Evolutionary conservation across 2,113 vertebrate species (phyloP).

Genomic region (Alectura lathami): DNA sequence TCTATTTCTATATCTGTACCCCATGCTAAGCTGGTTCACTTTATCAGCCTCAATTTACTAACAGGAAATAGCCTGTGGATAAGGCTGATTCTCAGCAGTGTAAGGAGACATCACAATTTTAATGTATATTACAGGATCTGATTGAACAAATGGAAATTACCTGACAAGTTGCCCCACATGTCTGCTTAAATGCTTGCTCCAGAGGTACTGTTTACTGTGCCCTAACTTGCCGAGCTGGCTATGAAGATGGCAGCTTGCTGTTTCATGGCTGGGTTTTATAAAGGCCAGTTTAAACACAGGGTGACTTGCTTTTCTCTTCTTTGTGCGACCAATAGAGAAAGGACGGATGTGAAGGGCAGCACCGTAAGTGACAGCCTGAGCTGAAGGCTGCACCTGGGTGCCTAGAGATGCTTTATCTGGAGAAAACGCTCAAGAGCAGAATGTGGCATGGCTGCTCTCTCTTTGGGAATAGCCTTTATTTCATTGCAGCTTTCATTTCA

Average conservation of each 20-base stretch:
- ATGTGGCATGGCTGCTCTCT: not conserved
- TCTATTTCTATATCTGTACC: not conserved
- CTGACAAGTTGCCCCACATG: conserved; percentile 27
- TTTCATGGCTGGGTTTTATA: not conserved
- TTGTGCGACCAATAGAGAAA: not conserved
- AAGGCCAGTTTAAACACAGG: rapidly evolving
- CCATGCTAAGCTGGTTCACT: not conserved
- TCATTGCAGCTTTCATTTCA: not conserved
- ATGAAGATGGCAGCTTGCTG: not conserved
- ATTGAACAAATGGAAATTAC: conserved; percentile 50
- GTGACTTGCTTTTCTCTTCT: not conserved
- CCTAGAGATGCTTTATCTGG: not conserved
- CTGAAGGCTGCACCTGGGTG: not conserved
- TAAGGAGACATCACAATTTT: conserved; percentile 15
- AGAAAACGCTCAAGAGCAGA: not conserved
- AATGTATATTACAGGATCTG: not conserved
- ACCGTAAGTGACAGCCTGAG: not conserved
- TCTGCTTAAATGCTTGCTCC: not conserved
- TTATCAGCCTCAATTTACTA: not conserved
- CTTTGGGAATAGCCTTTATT: conserved; percentile 20
- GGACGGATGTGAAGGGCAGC: not conserved
- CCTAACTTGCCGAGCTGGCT: conserved; percentile 6
- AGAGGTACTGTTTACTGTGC: not conserved
- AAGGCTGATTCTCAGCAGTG: not conserved
- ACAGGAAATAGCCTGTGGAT: not conserved